phyloP scores from a whole-genome alignment of 1,140 invertebrate species.

The Caerostris extrusa region DNA sequence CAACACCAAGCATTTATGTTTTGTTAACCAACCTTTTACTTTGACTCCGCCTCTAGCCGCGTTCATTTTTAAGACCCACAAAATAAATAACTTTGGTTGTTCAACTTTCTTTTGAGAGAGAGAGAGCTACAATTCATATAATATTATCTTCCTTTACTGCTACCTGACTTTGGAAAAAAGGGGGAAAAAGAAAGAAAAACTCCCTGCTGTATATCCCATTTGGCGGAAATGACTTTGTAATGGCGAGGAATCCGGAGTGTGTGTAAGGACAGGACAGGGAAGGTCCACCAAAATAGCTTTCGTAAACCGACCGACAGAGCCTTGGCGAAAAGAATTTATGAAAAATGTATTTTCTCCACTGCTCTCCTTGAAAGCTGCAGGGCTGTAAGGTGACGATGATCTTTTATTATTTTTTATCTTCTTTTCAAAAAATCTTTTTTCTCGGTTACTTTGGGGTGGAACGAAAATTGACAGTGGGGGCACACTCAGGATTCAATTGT shows the following conservation, averaged over 20 bases:
- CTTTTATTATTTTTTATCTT: not conserved
- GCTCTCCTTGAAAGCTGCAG: not conserved
- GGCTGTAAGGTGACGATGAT: not conserved
- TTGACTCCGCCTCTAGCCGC: no score
- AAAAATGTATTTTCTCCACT: conserved; percentile 5
- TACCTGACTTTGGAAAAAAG: not conserved
- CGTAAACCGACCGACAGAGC: not conserved
- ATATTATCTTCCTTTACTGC: not conserved
- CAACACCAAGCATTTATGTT: no score
- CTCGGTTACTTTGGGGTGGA: not conserved
- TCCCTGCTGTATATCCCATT: not conserved
- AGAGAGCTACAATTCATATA: not conserved
- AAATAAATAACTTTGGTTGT: not conserved
- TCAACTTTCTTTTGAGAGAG: not conserved
- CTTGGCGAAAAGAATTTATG: not conserved
- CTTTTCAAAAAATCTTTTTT: not conserved
- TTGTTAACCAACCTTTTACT: no score
- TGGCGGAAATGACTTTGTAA: conserved; percentile 21
- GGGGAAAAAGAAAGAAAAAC: not conserved
- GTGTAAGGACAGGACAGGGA: not conserved
- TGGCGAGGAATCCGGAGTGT: not conserved
- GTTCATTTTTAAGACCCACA: not conserved
- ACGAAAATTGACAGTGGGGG: not conserved
- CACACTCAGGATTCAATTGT: not conserved
- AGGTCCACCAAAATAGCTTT: conserved; percentile 21